These are phyloP conservation scores for Helicoverpa assulta DNA, from an alignment of 2,888 invertebrate species.

Conservation along the genomic window DNA sequence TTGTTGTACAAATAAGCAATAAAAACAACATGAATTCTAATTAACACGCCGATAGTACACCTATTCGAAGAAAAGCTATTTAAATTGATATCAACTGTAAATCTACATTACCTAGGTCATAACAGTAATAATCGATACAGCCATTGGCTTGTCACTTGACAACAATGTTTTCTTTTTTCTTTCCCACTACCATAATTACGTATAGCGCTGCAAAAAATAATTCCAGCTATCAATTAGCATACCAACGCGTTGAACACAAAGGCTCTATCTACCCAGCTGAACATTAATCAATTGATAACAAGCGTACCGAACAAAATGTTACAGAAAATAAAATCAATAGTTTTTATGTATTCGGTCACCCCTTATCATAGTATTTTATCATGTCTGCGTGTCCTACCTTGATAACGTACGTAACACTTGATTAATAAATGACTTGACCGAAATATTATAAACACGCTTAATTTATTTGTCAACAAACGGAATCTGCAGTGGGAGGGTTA, in stretches of 20 bases:
- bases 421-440: slow-evolving; percentile 75
- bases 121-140: slow-evolving; percentile 13
- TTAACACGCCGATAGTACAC: background rate
- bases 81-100: background rate
- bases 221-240: slow-evolving; percentile 50
- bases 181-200: slow-evolving; percentile 14
- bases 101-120: background rate
- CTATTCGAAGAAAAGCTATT: background rate
- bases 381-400: slow-evolving; percentile 71
- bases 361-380: slow-evolving; percentile 83
- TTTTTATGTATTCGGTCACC: slow-evolving; percentile 75
- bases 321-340: slow-evolving; percentile 81
- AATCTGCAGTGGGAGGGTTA: slow-evolving; percentile 44
- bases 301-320: slow-evolving; percentile 51
- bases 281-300: slow-evolving; percentile 63
- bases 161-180: slow-evolving; percentile 8
- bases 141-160: background rate
- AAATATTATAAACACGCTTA: slow-evolving; percentile 66
- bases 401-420: slow-evolving; percentile 82
- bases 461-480: slow-evolving; percentile 60
- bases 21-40: background rate
- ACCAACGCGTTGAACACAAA: slow-evolving; percentile 42
- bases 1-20: background rate
- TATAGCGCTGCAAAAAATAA: slow-evolving; percentile 8
- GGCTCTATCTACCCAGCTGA: slow-evolving; percentile 50